phyloP scores from a whole-genome alignment of 53 echinoderm and acorn worm species.

The Antedon mediterranea region DNA sequence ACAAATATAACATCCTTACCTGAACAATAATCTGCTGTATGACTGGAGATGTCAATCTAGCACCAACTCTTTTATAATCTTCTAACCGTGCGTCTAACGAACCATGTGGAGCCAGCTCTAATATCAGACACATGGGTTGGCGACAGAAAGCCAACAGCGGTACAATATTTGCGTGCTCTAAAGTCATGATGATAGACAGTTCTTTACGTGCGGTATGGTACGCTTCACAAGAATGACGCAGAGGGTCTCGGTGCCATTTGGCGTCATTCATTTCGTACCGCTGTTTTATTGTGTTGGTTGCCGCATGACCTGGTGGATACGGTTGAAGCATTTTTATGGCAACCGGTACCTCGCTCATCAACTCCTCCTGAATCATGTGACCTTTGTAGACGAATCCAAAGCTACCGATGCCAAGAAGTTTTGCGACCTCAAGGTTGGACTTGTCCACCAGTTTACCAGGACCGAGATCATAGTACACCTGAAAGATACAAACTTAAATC shows the following conservation, averaged over 20 bases:
- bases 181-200: slow-evolving; percentile 60
- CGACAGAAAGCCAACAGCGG: slow-evolving; percentile 70
- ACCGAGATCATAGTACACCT: slow-evolving; percentile 87
- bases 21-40: slow-evolving; percentile 59
- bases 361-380: slow-evolving; percentile 9
- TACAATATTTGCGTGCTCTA: slow-evolving; percentile 76
- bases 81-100: slow-evolving; percentile 63
- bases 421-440: slow-evolving; percentile 40
- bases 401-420: slow-evolving; percentile 82
- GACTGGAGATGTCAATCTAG: slow-evolving; percentile 48
- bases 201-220: slow-evolving; percentile 87
- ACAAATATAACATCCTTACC: too few relatives aligned
- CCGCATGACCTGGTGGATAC: slow-evolving; percentile 78
- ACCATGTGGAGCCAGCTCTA: slow-evolving; percentile 82
- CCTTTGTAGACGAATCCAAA: slow-evolving; percentile 96
- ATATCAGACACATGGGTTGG: slow-evolving; percentile 79
- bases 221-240: slow-evolving; percentile 71
- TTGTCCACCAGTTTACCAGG: slow-evolving; percentile 41
- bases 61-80: slow-evolving; percentile 77
- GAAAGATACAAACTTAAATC: background rate
- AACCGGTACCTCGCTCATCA: slow-evolving; percentile 21
- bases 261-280: slow-evolving; percentile 77
- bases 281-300: slow-evolving; percentile 47
- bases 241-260: slow-evolving; percentile 75
- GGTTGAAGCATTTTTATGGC: slow-evolving; percentile 91